phyloP scores from a whole-genome alignment of 1,140 invertebrate species.

The Pseudomyrmex concolor region DNA sequence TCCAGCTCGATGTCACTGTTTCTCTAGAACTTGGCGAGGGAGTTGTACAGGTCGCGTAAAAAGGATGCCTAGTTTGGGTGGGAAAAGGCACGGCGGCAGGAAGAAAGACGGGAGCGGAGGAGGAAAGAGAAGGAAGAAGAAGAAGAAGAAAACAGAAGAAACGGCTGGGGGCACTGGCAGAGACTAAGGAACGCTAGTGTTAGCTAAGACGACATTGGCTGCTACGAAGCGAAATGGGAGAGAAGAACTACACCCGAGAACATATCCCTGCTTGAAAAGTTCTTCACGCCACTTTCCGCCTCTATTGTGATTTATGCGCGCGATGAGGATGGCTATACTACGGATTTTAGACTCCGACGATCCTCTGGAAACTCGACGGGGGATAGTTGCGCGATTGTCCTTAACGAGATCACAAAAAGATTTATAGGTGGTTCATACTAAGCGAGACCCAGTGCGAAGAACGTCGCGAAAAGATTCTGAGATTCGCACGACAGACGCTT shows the following conservation, averaged over 20 bases:
- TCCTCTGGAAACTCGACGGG: conserved; percentile 41
- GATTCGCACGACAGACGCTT: conserved; percentile 38
- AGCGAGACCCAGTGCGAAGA: conserved; percentile 75
- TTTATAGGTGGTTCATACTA: conserved; percentile 76
- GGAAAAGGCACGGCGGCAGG: conserved; percentile 44
- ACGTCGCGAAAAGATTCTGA: conserved; percentile 70
- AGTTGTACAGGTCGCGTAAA: conserved; percentile 57
- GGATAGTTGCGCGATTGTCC: conserved; percentile 76
- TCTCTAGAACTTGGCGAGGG: conserved; percentile 60
- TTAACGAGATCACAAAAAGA: conserved; percentile 80
- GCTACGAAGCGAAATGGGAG: neutral
- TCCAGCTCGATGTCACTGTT: conserved; percentile 68
- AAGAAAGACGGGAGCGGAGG: neutral
- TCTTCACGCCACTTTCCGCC: conserved; percentile 83
- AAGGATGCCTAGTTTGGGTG: conserved; percentile 63
- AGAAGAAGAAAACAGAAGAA: conserved; percentile 34
- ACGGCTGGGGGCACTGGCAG: conserved; percentile 15
- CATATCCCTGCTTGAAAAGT: conserved; percentile 82
- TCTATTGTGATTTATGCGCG: conserved; percentile 85
- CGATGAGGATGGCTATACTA: conserved; percentile 80
- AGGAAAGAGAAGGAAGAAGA: neutral
- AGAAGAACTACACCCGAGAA: conserved; percentile 78
- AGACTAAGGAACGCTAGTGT: conserved; percentile 41
- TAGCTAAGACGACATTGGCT: conserved; percentile 2
- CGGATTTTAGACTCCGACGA: conserved; percentile 75